Evolutionary conservation across 1,140 invertebrate species (phyloP).

Genomic region (Drosophila trapezifrons): DNA sequence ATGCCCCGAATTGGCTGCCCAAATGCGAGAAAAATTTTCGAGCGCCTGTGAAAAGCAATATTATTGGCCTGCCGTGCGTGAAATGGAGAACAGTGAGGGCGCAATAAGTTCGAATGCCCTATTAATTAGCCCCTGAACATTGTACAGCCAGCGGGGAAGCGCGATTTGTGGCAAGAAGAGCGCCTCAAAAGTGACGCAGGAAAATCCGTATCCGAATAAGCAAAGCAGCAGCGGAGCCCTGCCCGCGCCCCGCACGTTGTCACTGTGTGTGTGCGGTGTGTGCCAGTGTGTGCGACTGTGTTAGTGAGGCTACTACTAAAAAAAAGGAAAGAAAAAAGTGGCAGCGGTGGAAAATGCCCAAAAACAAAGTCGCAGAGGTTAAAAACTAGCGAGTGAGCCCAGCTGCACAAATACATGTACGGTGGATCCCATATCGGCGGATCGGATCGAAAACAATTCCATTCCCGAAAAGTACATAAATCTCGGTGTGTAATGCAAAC

Average conservation of each 20-base stretch:
- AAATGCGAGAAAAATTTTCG: conserved; percentile 64
- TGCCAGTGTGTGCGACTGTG: conserved; percentile 46
- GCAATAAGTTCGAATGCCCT: conserved; percentile 18
- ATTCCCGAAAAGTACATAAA: conserved; percentile 32
- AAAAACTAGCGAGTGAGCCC: conserved; percentile 46
- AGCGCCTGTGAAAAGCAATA: conserved; percentile 72
- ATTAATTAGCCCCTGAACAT: conserved; percentile 27
- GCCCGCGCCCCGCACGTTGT: conserved; percentile 70
- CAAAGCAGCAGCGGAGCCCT: conserved; percentile 48
- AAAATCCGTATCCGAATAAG: conserved; percentile 39
- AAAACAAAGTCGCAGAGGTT: conserved; percentile 70
- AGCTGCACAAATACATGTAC: conserved; percentile 18
- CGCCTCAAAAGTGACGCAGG: conserved; percentile 47
- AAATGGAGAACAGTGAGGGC: conserved; percentile 54
- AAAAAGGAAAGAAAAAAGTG: conserved; percentile 41
- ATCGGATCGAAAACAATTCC: conserved; percentile 29
- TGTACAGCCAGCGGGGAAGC: conserved; percentile 32
- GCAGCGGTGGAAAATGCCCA: conserved; percentile 61
- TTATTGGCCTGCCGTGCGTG: conserved; percentile 41
- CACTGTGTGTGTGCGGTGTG: conserved; percentile 38
- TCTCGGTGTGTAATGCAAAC: conserved; percentile 44
- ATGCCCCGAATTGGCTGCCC: conserved; percentile 54
- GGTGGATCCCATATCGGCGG: conserved; percentile 14
- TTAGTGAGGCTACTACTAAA: conserved; percentile 56
- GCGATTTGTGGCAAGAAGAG: conserved; percentile 44